Percentiles rank a stretch among this genome's conserved stretches.
phyloP scores from a whole-genome alignment of 35 echinoderm and acorn worm species.

The Lytechinus variegatus region DNA sequence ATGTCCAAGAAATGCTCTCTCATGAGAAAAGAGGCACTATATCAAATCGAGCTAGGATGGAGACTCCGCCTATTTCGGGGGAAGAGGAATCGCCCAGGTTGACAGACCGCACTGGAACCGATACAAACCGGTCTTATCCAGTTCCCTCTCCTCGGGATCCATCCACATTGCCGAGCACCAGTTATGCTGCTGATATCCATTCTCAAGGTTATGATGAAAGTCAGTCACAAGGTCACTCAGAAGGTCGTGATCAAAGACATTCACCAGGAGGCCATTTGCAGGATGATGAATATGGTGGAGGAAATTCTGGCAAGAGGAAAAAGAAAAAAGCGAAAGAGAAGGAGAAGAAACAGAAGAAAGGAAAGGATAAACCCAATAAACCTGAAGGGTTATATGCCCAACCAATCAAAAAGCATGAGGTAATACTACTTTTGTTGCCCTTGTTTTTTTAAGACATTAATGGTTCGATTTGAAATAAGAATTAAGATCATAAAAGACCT shows the following conservation, averaged over 20 bases:
- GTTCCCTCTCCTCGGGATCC: neutral
- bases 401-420: slow-evolving; percentile 13
- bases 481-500: no score
- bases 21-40: slow-evolving; percentile 51
- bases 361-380: neutral
- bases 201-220: neutral
- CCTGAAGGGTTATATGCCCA: slow-evolving; percentile 30
- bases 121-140: neutral
- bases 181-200: neutral
- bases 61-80: slow-evolving; percentile 28
- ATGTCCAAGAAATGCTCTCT: slow-evolving; percentile 23
- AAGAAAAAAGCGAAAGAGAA: neutral
- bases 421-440: neutral
- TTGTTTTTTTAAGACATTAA: no score
- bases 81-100: neutral
- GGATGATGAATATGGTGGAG: neutral
- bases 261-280: neutral
- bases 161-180: neutral
- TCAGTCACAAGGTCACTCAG: neutral
- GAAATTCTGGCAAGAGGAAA: slow-evolving; percentile 27
- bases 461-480: no score
- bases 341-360: slow-evolving; percentile 33
- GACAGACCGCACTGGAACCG: neutral
- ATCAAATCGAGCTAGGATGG: slow-evolving; percentile 52
- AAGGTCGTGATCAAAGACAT: neutral